These are phyloP conservation scores for Parthenolecanium corni DNA, from an alignment of 2,888 invertebrate genomes.

Conservation along the genomic window DNA sequence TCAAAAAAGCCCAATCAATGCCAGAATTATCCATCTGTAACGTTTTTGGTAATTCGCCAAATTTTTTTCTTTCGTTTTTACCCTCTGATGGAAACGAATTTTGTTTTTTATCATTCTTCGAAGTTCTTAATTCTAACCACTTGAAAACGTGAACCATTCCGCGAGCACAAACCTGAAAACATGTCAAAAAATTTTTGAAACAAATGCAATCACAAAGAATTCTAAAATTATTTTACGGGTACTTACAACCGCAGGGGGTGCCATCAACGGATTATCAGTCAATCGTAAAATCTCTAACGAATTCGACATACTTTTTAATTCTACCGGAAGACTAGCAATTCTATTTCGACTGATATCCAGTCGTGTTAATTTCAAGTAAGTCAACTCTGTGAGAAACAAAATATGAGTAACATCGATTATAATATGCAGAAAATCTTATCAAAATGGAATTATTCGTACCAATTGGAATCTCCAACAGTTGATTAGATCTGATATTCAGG, in stretches of 20 bases:
- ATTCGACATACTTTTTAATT: conserved; percentile 70
- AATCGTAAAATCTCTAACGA: conserved; percentile 68
- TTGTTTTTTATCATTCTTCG: conserved; percentile 45
- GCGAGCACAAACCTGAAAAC: conserved; percentile 65
- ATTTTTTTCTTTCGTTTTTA: conserved; percentile 3
- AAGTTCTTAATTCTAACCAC: conserved; percentile 75
- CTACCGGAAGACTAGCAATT: conserved; percentile 75
- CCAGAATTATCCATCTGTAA: background rate
- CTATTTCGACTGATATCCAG: conserved; percentile 85
- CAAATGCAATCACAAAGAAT: too few species aligned
- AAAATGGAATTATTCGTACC: conserved; percentile 43
- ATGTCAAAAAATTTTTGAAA: background rate
- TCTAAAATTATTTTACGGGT: too few species aligned
- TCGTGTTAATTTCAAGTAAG: conserved; percentile 68
- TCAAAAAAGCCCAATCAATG: conserved; percentile 20
- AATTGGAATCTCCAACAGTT: conserved; percentile 73
- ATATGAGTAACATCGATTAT: conserved; percentile 7
- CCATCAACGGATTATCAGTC: conserved; percentile 80
- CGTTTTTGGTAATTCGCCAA: conserved; percentile 11
- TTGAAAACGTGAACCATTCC: conserved; percentile 92
- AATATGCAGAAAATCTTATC: too few species aligned
- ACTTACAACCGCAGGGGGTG: conserved; percentile 84
- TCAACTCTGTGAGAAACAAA: conserved; percentile 56
- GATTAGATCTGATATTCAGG: conserved; percentile 74
- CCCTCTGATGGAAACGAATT: background rate